Percentiles rank a stretch among this genome's conserved stretches.
Evolutionary conservation across 2,888 invertebrate genomes (phyloP).

Genomic region (Empis livida): DNA sequence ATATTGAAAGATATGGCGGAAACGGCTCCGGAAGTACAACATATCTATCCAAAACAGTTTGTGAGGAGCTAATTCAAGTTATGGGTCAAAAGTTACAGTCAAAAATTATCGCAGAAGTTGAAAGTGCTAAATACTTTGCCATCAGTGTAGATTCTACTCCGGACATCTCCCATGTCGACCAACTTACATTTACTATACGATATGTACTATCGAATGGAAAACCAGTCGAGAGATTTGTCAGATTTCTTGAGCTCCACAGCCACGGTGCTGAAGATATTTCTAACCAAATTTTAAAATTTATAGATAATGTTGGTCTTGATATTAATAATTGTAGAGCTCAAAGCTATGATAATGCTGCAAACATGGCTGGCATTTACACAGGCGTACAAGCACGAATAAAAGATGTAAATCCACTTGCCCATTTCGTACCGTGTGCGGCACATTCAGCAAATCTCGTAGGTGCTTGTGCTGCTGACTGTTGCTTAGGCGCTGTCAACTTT

Average conservation of each 20-base stretch:
- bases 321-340: conserved; percentile 7
- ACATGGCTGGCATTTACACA: conserved; percentile 22
- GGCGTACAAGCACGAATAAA: conserved; percentile 21
- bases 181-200: conserved; percentile 6
- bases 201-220: conserved; percentile 1
- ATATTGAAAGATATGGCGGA: conserved; percentile 3
- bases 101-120: neutral
- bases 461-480: conserved; percentile 6
- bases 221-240: conserved; percentile 5
- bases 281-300: conserved; percentile 16
- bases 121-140: conserved; percentile 5
- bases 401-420: conserved; percentile 19
- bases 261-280: conserved; percentile 3
- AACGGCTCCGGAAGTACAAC: conserved; percentile 2
- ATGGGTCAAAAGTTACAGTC: neutral
- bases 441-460: conserved; percentile 23
- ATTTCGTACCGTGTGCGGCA: conserved; percentile 21
- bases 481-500: conserved; percentile 1
- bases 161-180: conserved; percentile 7
- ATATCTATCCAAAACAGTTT: conserved; percentile 1
- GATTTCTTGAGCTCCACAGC: conserved; percentile 1
- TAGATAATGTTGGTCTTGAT: neutral
- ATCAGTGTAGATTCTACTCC: conserved; percentile 8
- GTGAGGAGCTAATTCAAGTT: conserved; percentile 2
- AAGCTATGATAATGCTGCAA: conserved; percentile 15